Evolutionary conservation across 1,140 invertebrate species (phyloP).

Genomic region (Hetaerina americana): DNA sequence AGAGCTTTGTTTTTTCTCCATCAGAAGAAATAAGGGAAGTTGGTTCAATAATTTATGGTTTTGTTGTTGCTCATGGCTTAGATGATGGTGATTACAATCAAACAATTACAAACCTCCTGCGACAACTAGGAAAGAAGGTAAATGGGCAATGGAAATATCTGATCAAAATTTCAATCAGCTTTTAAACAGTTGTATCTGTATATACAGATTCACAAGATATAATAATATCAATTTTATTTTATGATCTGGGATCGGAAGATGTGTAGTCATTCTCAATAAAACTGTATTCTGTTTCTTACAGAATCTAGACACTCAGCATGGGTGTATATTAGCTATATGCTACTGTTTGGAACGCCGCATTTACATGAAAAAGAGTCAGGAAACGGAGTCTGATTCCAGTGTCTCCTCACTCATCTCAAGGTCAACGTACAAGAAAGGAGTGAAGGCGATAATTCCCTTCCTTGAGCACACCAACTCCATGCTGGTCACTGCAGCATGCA

Average conservation of each 20-base stretch:
- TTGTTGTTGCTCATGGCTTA: constrained; percentile 41
- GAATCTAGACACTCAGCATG: constrained; percentile 57
- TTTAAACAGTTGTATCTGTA: too few relatives aligned
- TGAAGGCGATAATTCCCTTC: constrained; percentile 39
- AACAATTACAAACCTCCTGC: constrained; percentile 23
- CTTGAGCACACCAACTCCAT: constrained; percentile 40
- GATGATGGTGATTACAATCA: constrained; percentile 25
- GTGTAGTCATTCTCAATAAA: too few relatives aligned
- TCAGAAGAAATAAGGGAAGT: constrained; percentile 58
- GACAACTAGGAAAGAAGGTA: constrained; percentile 22
- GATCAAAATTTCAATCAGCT: too few relatives aligned
- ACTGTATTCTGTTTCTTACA: constrained; percentile 12
- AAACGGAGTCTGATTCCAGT: constrained; percentile 13
- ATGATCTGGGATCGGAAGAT: too few relatives aligned
- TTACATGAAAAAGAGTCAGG: constrained; percentile 27
- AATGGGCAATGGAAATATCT: too few relatives aligned
- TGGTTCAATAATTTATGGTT: constrained; percentile 50
- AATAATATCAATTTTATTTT: too few relatives aligned
- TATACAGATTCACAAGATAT: too few relatives aligned
- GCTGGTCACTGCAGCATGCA: constrained; percentile 45
- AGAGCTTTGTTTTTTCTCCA: constrained; percentile 45
- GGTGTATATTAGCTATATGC: constrained; percentile 50
- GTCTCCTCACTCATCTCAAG: constrained; percentile 26
- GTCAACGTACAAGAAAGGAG: constrained; percentile 38
- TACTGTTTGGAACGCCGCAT: constrained; percentile 52